Base-by-base conservation (phyloP, 2,797 vertebrate genomes). In the Protosalanx chinensis region DNA sequence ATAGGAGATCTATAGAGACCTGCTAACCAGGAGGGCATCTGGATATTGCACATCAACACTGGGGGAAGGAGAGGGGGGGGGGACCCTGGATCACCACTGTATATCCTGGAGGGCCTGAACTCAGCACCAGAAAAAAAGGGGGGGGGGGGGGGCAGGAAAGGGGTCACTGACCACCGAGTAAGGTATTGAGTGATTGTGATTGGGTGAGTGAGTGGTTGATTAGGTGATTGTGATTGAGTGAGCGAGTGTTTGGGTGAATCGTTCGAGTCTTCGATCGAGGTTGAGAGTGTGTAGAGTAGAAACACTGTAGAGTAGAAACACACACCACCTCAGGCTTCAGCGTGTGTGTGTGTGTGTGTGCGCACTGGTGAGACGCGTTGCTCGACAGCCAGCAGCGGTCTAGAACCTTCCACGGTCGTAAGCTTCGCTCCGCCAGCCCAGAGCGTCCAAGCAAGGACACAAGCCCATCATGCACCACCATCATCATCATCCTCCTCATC, bases 401-500 rank as follows among this genome's bases (percentile, higher is more conserved):
- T 79, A 81, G 75, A 83, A 72, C 83, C 68, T 67, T 56, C 64
- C 7, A 20, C 72, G 53, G 64, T 76, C 32, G 41, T 3, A 6
- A 60, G 35, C 69, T 30, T 51, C 49, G 49, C 16, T n/a, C 5
- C 51, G 18, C 18, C 51, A 16, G 51, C 18, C 51, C 51, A n/a
- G 15, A 53, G 51, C 15, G 51, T 6, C 51, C 51, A n/a, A 20
- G 6, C 1, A n/a, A 33, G 66, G 66, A 32, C 41, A 20, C 7
- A 29, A 18, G 15, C n/a, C 64, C 41, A 10, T 27, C 63, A 41
- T 32, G n/a, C 63, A 64, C 7, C 8, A 18, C 7, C 64, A 7
- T 65, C 37, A 16, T 15, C 64, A 0, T 23, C 20, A 7, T 7
- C 63, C 20, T 41, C 35, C 30, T 93, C 94, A 98, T 88, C 95